A percentile compares a stretch with the other conserved stretches of the same genome.
These are phyloP conservation scores for Motacilla alba DNA, from an alignment of 2,113 vertebrate genomes.

Conservation along the genomic window DNA sequence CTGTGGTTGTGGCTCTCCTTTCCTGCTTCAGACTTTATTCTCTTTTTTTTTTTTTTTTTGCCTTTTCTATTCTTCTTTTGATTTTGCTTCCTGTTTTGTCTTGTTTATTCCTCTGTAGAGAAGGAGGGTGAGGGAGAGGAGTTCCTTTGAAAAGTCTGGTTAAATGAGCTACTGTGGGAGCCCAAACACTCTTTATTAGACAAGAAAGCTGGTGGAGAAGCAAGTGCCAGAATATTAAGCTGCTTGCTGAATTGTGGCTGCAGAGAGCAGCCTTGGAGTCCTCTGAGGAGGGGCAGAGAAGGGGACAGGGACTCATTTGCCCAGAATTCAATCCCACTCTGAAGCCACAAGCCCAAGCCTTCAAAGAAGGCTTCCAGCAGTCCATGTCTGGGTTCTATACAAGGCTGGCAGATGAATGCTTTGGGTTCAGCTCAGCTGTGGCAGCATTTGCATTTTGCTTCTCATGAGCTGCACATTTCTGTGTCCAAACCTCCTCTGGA, in stretches of 20 bases:
- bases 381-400: background rate
- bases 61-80: background rate
- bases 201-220: background rate
- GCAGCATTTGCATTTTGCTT: background rate
- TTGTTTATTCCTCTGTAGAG: conserved; percentile 10
- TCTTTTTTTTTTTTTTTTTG: background rate
- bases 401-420: background rate
- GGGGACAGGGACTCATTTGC: background rate
- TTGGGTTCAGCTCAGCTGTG: background rate
- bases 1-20: background rate
- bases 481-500: fast-evolving
- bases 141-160: conserved; percentile 23
- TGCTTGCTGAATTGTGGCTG: background rate
- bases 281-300: background rate
- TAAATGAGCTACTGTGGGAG: conserved; percentile 31
- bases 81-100: conserved; percentile 26
- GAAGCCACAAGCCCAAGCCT: background rate
- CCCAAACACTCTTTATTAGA: background rate
- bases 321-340: background rate
- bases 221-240: background rate
- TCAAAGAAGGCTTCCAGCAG: background rate
- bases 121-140: background rate
- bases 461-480: background rate
- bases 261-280: background rate
- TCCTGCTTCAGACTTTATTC: background rate